Percentiles rank a stretch among this genome's conserved stretches.
Evolutionary conservation across 2,888 invertebrate species (phyloP).

Genomic region (Zaprionus bogoriensis): DNA sequence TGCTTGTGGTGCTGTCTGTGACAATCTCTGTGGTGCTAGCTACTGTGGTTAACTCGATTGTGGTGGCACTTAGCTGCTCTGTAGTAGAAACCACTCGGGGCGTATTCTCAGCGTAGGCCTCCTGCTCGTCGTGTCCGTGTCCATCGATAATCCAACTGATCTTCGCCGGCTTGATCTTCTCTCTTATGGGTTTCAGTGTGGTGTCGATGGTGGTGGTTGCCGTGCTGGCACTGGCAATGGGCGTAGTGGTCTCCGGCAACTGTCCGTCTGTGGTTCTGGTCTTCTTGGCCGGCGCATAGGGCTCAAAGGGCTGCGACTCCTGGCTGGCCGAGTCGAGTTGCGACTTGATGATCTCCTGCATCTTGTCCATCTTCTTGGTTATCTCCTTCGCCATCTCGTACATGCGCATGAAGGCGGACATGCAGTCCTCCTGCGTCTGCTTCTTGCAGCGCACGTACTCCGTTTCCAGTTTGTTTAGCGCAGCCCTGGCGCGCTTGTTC

Average conservation of each 20-base stretch:
- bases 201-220: slow-evolving; percentile 16
- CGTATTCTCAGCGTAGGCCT: slow-evolving; percentile 46
- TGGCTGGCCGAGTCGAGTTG: slow-evolving; percentile 51
- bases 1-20: neutral
- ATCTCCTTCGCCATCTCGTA: slow-evolving; percentile 79
- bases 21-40: neutral
- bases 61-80: slow-evolving; percentile 13
- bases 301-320: slow-evolving; percentile 35
- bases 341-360: slow-evolving; percentile 77
- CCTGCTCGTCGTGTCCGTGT: slow-evolving; percentile 59
- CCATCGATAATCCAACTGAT: slow-evolving; percentile 80
- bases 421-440: slow-evolving; percentile 71
- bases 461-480: slow-evolving; percentile 67
- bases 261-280: slow-evolving; percentile 3
- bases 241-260: slow-evolving; percentile 18
- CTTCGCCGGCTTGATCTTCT: slow-evolving; percentile 62
- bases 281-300: slow-evolving; percentile 17
- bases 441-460: slow-evolving; percentile 79
- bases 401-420: slow-evolving; percentile 77
- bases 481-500: slow-evolving; percentile 70
- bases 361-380: slow-evolving; percentile 77
- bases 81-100: slow-evolving; percentile 24
- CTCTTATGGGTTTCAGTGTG: slow-evolving; percentile 32
- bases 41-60: neutral
- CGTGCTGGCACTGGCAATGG: slow-evolving; percentile 1